Evolutionary conservation across 2,113 vertebrate species (phyloP), one percentile per base, ranked within the genome.

Genomic region (Corythornis cristatus): DNA sequence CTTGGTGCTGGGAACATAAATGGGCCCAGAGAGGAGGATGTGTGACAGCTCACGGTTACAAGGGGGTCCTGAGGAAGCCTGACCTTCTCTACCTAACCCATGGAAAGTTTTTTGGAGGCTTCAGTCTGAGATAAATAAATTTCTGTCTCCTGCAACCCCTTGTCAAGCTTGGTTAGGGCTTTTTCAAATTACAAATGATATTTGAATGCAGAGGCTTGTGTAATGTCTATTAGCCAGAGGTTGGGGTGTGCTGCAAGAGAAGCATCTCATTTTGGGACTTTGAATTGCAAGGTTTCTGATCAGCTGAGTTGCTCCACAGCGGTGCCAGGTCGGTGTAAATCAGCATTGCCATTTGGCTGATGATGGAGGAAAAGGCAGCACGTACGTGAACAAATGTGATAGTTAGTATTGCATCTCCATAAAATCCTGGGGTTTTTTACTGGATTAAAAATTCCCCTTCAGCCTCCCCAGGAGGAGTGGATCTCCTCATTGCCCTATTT

Each of bases 401-500:
- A 10, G 33, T 81, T 60, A 46, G 57, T 75, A 23, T 71, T 74
- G 51, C 25, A 16, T 33, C 29, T 57, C 35, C 60, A 4, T 62
- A 46, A 71, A 81, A 86, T 18, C 51, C 48, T 31, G 11, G 8
- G 3, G 5, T 8, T 28, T 58, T 88, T 85, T 31, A 33, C 33
- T 31, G 31, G 23, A 40, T 94, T 88, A 29, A 89, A 83, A 78
- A 48, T 46, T n/a, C 25, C 57, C 14, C 16, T 61, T 73, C 74
- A 84, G 73, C 70, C 48, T 87, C 21, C 50, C 28, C 0, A 0
- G 43, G 53, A 84, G 75, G 16, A 15, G 2, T 45, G 26, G 23
- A 29, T 68, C 71, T 86, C 73, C 31, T 53, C 3, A 3, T 43
- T 88, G 62, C 73, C 88, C 86, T 90, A 3, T 88, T 93, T 95